These are phyloP conservation scores for Spialia ferax DNA, from an alignment of 2,888 invertebrate species.

Conservation along the genomic window DNA sequence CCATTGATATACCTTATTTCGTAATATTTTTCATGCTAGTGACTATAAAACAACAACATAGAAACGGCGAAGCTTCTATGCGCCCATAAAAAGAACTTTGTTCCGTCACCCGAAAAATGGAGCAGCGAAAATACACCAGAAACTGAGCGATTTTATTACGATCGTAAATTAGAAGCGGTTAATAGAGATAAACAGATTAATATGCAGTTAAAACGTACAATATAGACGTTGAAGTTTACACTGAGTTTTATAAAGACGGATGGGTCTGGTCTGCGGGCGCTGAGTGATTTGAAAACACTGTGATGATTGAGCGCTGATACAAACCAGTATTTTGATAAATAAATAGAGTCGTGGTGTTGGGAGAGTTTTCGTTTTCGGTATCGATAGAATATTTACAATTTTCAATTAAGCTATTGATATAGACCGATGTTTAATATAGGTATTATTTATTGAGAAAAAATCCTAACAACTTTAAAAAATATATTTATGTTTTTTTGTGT, in stretches of 20 bases:
- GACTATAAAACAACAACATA: too few relatives aligned
- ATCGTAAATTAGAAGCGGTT: conserved; percentile 67
- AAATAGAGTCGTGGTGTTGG: conserved; percentile 60
- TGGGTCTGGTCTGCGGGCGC: conserved; percentile 65
- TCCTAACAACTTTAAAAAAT: too few relatives aligned
- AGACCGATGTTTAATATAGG: too few relatives aligned
- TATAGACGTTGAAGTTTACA: conserved; percentile 73
- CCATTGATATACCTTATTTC: too few relatives aligned
- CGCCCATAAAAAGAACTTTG: background rate
- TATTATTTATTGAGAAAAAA: too few relatives aligned
- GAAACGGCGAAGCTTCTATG: background rate
- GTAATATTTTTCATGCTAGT: too few relatives aligned
- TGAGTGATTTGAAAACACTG: conserved; percentile 79
- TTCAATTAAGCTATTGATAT: too few relatives aligned
- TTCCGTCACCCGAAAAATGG: conserved; percentile 25
- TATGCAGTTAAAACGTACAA: conserved; percentile 75
- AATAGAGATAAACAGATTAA: conserved; percentile 76
- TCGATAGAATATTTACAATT: conserved; percentile 12
- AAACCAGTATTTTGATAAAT: conserved; percentile 81
- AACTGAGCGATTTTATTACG: conserved; percentile 63
- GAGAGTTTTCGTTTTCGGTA: background rate
- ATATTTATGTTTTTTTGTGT: too few relatives aligned
- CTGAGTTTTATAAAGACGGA: conserved; percentile 80
- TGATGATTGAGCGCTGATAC: conserved; percentile 80
- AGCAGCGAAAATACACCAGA: conserved; percentile 39